Evolutionary conservation across 2,113 vertebrate genomes (phyloP), one percentile per base, ranked within the genome.

Genomic region (Chroicocephalus ridibundus): DNA sequence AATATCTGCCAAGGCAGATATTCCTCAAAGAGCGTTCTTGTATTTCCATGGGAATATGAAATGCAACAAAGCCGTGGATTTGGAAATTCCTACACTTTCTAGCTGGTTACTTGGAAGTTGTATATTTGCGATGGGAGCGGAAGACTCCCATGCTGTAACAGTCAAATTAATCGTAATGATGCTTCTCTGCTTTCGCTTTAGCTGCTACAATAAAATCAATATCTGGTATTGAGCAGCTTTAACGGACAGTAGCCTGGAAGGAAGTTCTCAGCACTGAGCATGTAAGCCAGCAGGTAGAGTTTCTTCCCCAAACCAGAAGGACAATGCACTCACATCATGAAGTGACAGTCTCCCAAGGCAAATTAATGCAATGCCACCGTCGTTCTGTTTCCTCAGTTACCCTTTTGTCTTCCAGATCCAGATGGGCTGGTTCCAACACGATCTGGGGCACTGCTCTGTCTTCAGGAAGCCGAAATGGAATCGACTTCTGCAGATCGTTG

Each of bases 401-500:
- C 22, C 25, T 80, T 36, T 83, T 94, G 66, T 92, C 64, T 95
- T 84, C 26, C 85, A 97, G 96, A 96, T 95, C 42, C 96, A 97
- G 88, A 96, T 97, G 97, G 93, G 86, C 58, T 98, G 94, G 94
- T 97, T 98, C 57, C 98, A 98, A 31, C 98, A 98, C 0, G 98
- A 98, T 88, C 95, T 98, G 71, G 98, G 98, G 8, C 98, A 98
- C 79, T 96, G 95, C 46, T 98, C 98, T 19, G 98, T 98, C 55
- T 98, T 98, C 86, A 95, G 78, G 71, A 97, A 88, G 64, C 96
- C 97, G 20, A 94, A 88, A 55, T 98, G 98, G 98, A 98, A 98
- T 78, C 97, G 64, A n/a, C 5, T 97, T 13, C n/a, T 97, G 55
- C 98, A 98, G 72, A 91, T 36, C 0, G 44, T 98, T 81, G 94